phyloP scores from a whole-genome alignment of 2,113 vertebrate genomes.

The Scatophagus argus region DNA sequence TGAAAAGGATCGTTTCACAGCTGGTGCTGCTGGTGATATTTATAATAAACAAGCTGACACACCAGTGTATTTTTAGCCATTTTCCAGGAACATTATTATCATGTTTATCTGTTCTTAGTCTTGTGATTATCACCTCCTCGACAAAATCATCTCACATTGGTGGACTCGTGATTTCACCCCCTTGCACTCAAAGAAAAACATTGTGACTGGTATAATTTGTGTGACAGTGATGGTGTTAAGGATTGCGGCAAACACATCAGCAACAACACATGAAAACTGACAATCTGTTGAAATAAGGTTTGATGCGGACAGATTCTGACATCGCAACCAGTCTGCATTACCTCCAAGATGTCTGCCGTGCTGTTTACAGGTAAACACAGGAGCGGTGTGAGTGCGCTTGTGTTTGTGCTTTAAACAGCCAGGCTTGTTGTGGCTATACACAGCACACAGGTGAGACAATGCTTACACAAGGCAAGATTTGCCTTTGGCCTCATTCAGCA shows the following conservation, averaged over 20 bases:
- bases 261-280: slow-evolving; percentile 2
- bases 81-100: slow-evolving; percentile 69
- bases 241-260: slow-evolving; percentile 17
- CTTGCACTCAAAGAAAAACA: slow-evolving; percentile 55
- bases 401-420: slow-evolving; percentile 84
- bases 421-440: slow-evolving; percentile 83
- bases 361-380: slow-evolving; percentile 82
- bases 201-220: slow-evolving; percentile 50
- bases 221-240: neutral
- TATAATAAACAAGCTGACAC: slow-evolving; percentile 67
- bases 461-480: slow-evolving; percentile 67
- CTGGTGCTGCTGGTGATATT: slow-evolving; percentile 66
- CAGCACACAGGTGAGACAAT: slow-evolving; percentile 74
- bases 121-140: slow-evolving; percentile 76
- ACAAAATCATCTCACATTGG: slow-evolving; percentile 68
- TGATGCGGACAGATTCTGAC: slow-evolving; percentile 24
- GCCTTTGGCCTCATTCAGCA: slow-evolving; percentile 70
- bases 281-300: neutral
- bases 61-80: slow-evolving; percentile 70
- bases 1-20: slow-evolving; percentile 66
- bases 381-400: slow-evolving; percentile 50
- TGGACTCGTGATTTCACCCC: slow-evolving; percentile 64
- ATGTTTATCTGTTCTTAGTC: slow-evolving; percentile 69
- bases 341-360: slow-evolving; percentile 49
- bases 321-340: slow-evolving; percentile 7